Percentiles rank a stretch among this genome's conserved stretches.
Conservation (phyloP, 2,113 vertebrate species). For the Orycteropus afer region DNA sequence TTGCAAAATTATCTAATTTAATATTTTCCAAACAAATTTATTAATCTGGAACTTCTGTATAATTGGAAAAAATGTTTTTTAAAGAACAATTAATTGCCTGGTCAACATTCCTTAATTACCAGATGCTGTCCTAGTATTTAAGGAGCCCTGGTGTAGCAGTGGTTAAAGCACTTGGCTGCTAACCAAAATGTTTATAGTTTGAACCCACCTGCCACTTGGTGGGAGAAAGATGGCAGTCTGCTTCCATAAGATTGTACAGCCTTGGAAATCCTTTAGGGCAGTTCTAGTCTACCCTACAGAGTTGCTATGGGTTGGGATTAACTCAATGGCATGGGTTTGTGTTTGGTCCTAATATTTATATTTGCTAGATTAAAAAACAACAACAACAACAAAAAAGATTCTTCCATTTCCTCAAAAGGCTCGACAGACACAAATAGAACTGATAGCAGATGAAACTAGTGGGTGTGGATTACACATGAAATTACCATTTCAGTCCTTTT, state of each 20-base stretch:
- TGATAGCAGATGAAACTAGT: conserved; percentile 39
- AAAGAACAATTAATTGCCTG: conserved; percentile 25
- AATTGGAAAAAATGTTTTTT: conserved; percentile 59
- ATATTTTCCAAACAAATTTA: conserved; percentile 67
- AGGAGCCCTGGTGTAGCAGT: too few species aligned
- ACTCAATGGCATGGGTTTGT: not conserved
- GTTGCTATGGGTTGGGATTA: not conserved
- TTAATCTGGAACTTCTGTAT: conserved; percentile 52
- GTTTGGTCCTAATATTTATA: conserved; percentile 60
- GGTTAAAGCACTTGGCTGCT: too few species aligned
- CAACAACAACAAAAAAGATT: too few species aligned
- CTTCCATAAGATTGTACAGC: not conserved
- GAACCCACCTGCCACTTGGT: not conserved
- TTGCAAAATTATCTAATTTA: conserved; percentile 50
- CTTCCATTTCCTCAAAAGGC: conserved; percentile 47
- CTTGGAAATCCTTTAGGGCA: not conserved
- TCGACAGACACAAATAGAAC: conserved; percentile 54
- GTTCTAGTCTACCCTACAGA: not conserved
- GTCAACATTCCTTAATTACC: conserved; percentile 68
- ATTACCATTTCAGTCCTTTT: conserved; percentile 43
- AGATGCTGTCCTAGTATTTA: conserved; percentile 68
- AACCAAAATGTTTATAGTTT: not conserved
- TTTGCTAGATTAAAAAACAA: conserved; percentile 36
- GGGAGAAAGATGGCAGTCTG: too few species aligned
- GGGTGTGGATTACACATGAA: conserved; percentile 28